Evolutionary conservation across 2,113 vertebrate species (phyloP), one percentile per base, ranked within the genome.

Genomic region (Nycticebus coucang): DNA sequence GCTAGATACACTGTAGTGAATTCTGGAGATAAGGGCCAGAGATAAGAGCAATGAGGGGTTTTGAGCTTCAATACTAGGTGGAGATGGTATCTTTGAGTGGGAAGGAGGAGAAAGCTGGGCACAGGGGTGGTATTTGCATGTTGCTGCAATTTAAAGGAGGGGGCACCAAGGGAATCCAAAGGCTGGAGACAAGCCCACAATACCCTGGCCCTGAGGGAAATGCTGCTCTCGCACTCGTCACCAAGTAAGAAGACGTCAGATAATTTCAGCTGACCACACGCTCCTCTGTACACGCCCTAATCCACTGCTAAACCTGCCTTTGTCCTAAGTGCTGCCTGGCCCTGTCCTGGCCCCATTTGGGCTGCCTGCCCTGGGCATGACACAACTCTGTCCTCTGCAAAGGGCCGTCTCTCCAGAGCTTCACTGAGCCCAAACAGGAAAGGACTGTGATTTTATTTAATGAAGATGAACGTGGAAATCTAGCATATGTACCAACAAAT

Each of bases 401-500:
- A 10, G 35, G 35, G 17, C 35, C 15, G 45, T 24, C 55, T 59
- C 71, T 24, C 37, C 15, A 62, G 75, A 77, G 7, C 55, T 15
- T 33, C 55, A 11, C 7, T 33, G 30, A 18, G 30, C 35, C 35
- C 8, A 41, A 64, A 26, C 21, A n/a, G 62, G 5, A 64, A 74
- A 89, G 11, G 41, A 7, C 4, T 22, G 13, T n/a, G 17, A 45
- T 28, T 66, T 33, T 45, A 26, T 12, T 14, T 41, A 41, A 55
- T 55, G 22, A 68, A n/a, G 72, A 68, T 0, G n/a, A 45, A n/a
- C 18, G 57, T 17, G 83, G 57, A 55, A 53, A 21, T 9, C 57
- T 7, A 57, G 19, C 1, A 9, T 0, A 5, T 41, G 19, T 11
- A 30, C 60, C 5, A 15, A 2, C 0, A 13, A 35, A 28, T 24